Base-by-base conservation (phyloP, 2,113 vertebrate genomes). In the Tragelaphus scriptus region DNA sequence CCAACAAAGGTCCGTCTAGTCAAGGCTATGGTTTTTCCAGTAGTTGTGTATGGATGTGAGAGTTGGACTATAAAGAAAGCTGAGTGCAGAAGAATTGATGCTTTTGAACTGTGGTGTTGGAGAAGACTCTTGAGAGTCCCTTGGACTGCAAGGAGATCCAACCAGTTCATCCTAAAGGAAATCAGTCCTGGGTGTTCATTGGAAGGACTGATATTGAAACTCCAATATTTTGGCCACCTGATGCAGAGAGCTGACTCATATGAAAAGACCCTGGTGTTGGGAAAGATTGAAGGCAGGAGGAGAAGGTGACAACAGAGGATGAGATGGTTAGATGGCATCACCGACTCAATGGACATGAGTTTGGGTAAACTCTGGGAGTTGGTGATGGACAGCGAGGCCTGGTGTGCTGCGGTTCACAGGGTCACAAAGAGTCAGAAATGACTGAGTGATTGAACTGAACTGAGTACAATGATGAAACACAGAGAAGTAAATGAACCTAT, bases 11-110 rank as follows among this genome's bases (percentile, higher is more conserved):
- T n/a, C n/a, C 10, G 2, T 71, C n/a, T 71, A 71, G 17, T 71
- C 17, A 71, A 71, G 65, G 65, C n/a, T 36, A 71, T 71, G n/a
- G 9, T 71, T 71, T 36, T 36, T 21, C 65, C 32, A 36, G 4
- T 68, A 11, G 65, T 36, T 0, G 0, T 71, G 65, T 71, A 21
- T 36, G 17, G 65, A 71, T 71, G 17, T 71, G n/a, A 68, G 65
- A 36, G 65, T 36, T 71, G 65, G 17, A 36, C 65, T 36, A 3
- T 71, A 11, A 71, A 71, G 65, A 36, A 71, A 71, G 65, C 19
- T 71, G n/a, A 71, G 65, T 0, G 0, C 65, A 0, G n/a, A 71
- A 71, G 17, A 71, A 71, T 11, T 36, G n/a, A 36, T 36, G n/a
- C n/a, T 71, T 36, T 71, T 1, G 4, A 71, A 71, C 2, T 71